Base-by-base conservation (phyloP, 2,888 invertebrate genomes). In the Ornithoptera priamus region DNA sequence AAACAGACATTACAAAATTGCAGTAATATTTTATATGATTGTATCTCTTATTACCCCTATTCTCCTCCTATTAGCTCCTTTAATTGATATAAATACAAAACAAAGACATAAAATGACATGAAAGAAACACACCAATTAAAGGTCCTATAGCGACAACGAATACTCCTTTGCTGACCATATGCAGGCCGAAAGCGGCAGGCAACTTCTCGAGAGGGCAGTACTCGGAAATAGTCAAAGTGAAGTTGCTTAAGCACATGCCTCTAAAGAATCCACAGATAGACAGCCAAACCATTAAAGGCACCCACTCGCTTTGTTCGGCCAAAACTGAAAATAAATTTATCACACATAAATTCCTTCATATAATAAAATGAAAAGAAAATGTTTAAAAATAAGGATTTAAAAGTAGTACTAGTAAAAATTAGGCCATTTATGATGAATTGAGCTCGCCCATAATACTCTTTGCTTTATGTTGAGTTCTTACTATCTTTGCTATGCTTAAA, bases 231-330 rank as follows among this genome's bases (percentile, higher is more conserved):
- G 95, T 95, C 10, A 96, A 93, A 50, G 96, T 96, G 81, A 96
- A 95, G 86, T 96, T 96, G 76, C 96, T 96, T 62, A 97, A 91
- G 20, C 96, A 95, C 80, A 96, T 95, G 70, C 97, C 96, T 70
- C 96, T 93, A 85, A 96, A 94, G 90, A 97, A 96, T 20, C 97
- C 97, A 81, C 95, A 95, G 68, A 96, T 94, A 0, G 96, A 94
- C 72, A 96, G 86, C 94, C 95, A 95, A 7, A 95, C 77, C 93
- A 96, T 94, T 15, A 97, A 88, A 57, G 93, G 93, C 10, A 93
- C 93, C 93, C 95, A 96, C 58, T 95, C 95, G 0, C 94, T 94
- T 87, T 96, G 96, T 80, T 95, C 94, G 0, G 96, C 96, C 84
- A 96, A 87, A 62, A 95, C 96, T 96, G 89, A n/a, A 74, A 69